These are phyloP conservation scores for Boloria selene DNA, from an alignment of 2,888 invertebrate species.

Conservation along the genomic window DNA sequence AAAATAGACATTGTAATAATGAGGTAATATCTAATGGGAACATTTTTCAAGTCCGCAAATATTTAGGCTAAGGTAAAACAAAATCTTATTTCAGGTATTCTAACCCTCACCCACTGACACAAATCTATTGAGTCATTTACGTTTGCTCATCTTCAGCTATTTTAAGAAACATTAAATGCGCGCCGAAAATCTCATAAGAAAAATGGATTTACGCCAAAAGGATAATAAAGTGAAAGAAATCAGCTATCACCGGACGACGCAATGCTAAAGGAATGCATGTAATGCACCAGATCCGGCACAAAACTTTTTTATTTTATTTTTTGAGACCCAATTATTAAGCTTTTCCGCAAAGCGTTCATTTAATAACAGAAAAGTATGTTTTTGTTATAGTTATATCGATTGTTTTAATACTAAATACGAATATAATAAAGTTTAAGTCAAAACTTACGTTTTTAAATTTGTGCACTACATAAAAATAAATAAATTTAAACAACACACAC, in stretches of 20 bases:
- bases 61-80: constrained; percentile 73
- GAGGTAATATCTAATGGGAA: constrained; percentile 39
- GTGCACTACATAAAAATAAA: constrained; percentile 74
- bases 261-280: constrained; percentile 73
- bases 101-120: constrained; percentile 79
- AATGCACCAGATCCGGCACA: constrained; percentile 64
- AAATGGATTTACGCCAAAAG: constrained; percentile 56
- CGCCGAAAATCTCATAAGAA: constrained; percentile 42
- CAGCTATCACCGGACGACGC: constrained; percentile 60
- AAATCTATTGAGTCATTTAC: constrained; percentile 61
- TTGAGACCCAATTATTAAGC: constrained; percentile 59
- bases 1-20: constrained; percentile 16
- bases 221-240: constrained; percentile 48
- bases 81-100: constrained; percentile 59
- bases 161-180: constrained; percentile 58
- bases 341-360: constrained; percentile 60
- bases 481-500: constrained; percentile 67
- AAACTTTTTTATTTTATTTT: constrained; percentile 68
- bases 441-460: constrained; percentile 67
- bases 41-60: constrained; percentile 37
- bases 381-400: constrained; percentile 27
- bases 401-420: constrained; percentile 42
- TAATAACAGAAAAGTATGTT: constrained; percentile 34
- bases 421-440: constrained; percentile 58
- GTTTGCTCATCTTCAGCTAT: constrained; percentile 65